These are phyloP conservation scores for Drosophila tani DNA, from an alignment of 1,140 invertebrate genomes.

Conservation along the genomic window DNA sequence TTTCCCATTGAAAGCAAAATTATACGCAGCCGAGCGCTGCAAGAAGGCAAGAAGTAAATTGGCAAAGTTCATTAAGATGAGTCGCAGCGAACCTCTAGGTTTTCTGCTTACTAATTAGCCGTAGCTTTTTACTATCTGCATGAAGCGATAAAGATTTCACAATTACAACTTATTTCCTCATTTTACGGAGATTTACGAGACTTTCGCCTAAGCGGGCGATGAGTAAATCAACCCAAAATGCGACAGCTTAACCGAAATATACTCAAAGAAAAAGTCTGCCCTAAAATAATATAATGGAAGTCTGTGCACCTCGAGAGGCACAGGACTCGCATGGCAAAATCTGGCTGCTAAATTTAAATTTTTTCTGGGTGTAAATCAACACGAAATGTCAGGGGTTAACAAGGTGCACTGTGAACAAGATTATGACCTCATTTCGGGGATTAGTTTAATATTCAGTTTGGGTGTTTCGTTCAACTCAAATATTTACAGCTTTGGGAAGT, in stretches of 20 bases:
- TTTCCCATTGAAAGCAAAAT: conserved; percentile 30
- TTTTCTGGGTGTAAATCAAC: conserved; percentile 35
- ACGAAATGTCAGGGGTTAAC: conserved; percentile 34
- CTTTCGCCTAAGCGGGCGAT: conserved; percentile 35
- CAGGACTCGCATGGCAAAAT: neutral
- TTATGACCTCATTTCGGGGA: neutral
- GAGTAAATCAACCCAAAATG: conserved; percentile 40
- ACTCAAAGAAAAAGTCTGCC: conserved; percentile 18
- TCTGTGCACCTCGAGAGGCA: neutral
- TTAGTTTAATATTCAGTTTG: neutral
- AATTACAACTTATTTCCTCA: conserved; percentile 50
- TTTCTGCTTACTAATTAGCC: conserved; percentile 40
- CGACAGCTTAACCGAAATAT: conserved; percentile 16
- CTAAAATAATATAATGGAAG: neutral
- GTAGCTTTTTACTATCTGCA: conserved; percentile 21
- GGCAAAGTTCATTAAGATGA: conserved; percentile 46
- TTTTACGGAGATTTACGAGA: conserved; percentile 41
- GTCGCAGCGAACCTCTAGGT: conserved; percentile 17
- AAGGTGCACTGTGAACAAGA: conserved; percentile 13
- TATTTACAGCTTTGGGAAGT: neutral
- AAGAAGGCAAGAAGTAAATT: conserved; percentile 24
- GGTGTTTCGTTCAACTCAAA: neutral
- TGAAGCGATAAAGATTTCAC: conserved; percentile 41
- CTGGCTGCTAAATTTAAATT: neutral
- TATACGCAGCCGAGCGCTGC: conserved; percentile 2